A percentile compares a stretch with the other conserved stretches of the same genome.
Conservation (phyloP, 1,140 invertebrate species). For the Venturia canescens region DNA sequence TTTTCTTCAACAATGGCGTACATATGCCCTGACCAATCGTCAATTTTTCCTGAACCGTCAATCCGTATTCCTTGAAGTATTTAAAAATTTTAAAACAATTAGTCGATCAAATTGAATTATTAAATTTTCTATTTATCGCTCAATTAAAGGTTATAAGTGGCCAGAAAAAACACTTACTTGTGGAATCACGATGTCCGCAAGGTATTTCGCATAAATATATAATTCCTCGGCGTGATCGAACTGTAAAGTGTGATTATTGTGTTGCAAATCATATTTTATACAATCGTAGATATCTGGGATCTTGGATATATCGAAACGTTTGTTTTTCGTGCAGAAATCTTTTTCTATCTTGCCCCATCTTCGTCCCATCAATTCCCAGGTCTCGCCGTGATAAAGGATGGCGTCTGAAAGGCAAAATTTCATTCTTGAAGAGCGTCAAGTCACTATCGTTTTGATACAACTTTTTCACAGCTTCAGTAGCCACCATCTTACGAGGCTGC, state of each 20-base stretch:
- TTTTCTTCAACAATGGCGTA: constrained; percentile 97
- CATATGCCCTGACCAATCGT: constrained; percentile 98
- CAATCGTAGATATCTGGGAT: constrained; percentile 99
- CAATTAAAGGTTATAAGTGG: neutral
- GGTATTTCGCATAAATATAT: constrained; percentile 95
- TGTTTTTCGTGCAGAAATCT: constrained; percentile 96
- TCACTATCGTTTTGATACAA: neutral
- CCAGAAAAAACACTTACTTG: constrained; percentile 81
- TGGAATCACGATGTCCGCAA: constrained; percentile 99
- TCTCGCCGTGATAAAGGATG: constrained; percentile 97
- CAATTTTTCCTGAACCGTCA: constrained; percentile 96
- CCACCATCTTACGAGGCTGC: neutral
- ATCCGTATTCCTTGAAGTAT: constrained; percentile 96
- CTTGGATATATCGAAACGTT: constrained; percentile 98
- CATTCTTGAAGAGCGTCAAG: neutral
- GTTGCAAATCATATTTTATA: constrained; percentile 99
- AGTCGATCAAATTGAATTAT: neutral
- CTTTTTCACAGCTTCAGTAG: neutral
- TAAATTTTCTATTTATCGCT: neutral
- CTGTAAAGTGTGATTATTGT: constrained; percentile 96
- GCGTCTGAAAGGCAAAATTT: constrained; percentile 81
- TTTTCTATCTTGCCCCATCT: constrained; percentile 99
- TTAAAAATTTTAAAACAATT: constrained; percentile 78
- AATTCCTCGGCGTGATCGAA: constrained; percentile 96
- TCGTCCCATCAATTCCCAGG: constrained; percentile 98